These are phyloP conservation scores for Epinephelus fuscoguttatus DNA, from an alignment of 2,113 vertebrate species.

Conservation along the genomic window DNA sequence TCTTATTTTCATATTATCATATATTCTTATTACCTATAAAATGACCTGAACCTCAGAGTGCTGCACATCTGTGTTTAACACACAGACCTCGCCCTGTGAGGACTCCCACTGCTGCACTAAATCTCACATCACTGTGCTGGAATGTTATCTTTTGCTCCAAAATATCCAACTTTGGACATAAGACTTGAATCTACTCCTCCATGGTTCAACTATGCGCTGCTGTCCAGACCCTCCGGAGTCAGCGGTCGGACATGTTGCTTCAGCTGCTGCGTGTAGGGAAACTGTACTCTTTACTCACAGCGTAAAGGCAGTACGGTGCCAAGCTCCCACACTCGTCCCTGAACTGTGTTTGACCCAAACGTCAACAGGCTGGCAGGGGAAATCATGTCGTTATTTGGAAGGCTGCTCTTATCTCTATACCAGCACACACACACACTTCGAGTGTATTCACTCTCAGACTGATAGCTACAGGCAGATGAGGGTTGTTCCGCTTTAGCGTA, in stretches of 20 bases:
- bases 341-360: conserved; percentile 42
- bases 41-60: neutral
- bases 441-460: neutral
- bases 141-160: conserved; percentile 56
- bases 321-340: conserved; percentile 21
- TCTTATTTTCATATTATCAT: too few species aligned
- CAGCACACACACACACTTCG: neutral
- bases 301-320: neutral
- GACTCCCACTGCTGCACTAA: conserved; percentile 33
- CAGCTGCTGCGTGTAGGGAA: conserved; percentile 37
- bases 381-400: conserved; percentile 8
- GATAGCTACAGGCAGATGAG: neutral
- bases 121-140: conserved; percentile 64
- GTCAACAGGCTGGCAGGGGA: neutral
- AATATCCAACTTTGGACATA: conserved; percentile 29
- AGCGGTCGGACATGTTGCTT: conserved; percentile 47
- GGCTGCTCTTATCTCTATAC: neutral
- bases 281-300: conserved; percentile 6
- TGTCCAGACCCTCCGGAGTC: conserved; percentile 1
- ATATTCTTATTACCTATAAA: neutral
- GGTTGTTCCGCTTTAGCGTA: neutral
- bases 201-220: neutral
- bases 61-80: conserved; percentile 18
- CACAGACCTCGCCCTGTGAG: neutral
- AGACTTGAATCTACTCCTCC: neutral